Percentiles rank a stretch among this genome's conserved stretches.
These are phyloP conservation scores for Phrynocephalus forsythii DNA, from an alignment of 2,797 vertebrate species.

Conservation along the genomic window DNA sequence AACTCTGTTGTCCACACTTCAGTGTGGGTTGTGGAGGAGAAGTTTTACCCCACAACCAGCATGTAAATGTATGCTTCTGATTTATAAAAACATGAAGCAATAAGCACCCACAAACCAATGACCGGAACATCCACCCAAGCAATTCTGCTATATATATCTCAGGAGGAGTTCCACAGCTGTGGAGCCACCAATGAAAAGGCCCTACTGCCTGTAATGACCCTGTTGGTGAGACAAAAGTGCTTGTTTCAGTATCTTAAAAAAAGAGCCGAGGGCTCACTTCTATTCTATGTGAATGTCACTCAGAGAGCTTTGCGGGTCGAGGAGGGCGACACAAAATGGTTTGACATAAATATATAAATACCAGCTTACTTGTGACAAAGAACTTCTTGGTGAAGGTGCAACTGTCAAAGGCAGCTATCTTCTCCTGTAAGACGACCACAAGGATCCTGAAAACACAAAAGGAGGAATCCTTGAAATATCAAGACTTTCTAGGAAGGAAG, in stretches of 20 bases:
- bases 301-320: too few relatives aligned
- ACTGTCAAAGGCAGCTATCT: constrained; percentile 98
- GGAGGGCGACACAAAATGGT: not conserved
- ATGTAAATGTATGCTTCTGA: not conserved
- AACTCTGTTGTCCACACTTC: too few relatives aligned
- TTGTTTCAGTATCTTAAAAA: not conserved
- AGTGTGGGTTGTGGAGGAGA: not conserved
- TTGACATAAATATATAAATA: not conserved
- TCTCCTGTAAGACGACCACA: constrained; percentile 95
- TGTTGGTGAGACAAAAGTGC: not conserved
- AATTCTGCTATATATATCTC: too few relatives aligned
- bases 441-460: constrained; percentile 85
- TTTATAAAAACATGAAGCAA: not conserved
- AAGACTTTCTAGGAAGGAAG: not conserved
- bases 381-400: constrained; percentile 99
- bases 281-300: too few relatives aligned
- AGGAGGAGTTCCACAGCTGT: not conserved
- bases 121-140: not conserved
- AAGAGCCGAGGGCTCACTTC: too few relatives aligned
- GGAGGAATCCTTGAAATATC: constrained; percentile 31
- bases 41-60: not conserved
- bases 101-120: too few relatives aligned
- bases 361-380: constrained; percentile 95
- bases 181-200: not conserved
- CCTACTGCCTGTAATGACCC: too few relatives aligned